Percentiles rank a stretch among this genome's conserved stretches.
phyloP scores from a whole-genome alignment of 2,113 vertebrate genomes.

The Xyrauchen texanus region DNA sequence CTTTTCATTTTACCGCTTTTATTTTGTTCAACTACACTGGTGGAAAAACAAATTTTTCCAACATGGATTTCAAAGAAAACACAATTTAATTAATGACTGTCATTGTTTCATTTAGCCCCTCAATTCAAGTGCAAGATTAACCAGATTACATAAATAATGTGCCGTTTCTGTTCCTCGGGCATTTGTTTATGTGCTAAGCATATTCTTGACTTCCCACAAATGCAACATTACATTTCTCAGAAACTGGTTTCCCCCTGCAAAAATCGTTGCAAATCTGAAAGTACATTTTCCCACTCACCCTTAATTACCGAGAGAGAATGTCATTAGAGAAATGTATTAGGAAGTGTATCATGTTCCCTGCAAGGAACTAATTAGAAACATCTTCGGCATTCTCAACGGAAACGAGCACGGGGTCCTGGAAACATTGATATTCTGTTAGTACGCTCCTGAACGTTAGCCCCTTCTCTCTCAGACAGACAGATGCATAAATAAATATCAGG shows the following conservation, averaged over 20 bases:
- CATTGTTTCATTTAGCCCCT: not conserved
- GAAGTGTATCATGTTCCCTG: constrained; percentile 34
- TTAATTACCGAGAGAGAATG: constrained; percentile 38
- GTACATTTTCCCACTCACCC: constrained; percentile 8
- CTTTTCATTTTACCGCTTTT: too few relatives aligned
- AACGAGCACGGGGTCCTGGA: constrained; percentile 31
- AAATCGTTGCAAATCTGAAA: constrained; percentile 6
- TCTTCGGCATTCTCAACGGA: not conserved
- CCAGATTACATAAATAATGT: not conserved
- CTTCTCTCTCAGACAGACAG: constrained; percentile 4
- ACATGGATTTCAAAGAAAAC: too few relatives aligned
- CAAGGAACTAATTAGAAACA: not conserved
- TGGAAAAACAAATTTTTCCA: too few relatives aligned
- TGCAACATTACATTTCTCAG: not conserved
- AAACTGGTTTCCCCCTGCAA: not conserved
- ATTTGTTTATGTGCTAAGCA: not conserved
- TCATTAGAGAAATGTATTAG: constrained; percentile 40
- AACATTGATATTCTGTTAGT: constrained; percentile 45
- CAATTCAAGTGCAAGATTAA: not conserved
- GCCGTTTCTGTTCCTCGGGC: not conserved
- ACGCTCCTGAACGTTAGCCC: constrained; percentile 41
- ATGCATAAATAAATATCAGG: not conserved
- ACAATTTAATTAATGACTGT: too few relatives aligned
- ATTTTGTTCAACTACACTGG: too few relatives aligned
- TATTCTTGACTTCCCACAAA: not conserved